Evolutionary conservation across 1,140 invertebrate genomes (phyloP), one percentile per base, ranked within the genome.

Genomic region (Drosophila nebulosa): DNA sequence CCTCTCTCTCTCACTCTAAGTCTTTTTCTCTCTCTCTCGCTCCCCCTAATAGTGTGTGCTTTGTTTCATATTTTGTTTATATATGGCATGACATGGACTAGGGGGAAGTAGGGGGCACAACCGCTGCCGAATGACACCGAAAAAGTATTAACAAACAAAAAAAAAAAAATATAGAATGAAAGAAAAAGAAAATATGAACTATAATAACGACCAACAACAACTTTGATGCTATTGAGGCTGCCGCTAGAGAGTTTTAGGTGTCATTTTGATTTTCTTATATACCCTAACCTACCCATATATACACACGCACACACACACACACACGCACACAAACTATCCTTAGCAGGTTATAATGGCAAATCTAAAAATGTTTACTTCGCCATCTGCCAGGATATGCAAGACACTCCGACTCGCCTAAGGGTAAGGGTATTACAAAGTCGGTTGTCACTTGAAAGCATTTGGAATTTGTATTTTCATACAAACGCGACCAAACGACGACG

Each of bases 41-140:
- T n/a, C 56, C 3, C 67, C 46, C 27, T 24, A 27, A 53, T 51
- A 32, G 59, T 57, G 59, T 65, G 63, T 56, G 63, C 71, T 76
- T 72, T 76, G 71, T 85, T 68, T 79, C 67, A 61, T 68, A 84
- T 83, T 83, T 83, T 83, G 79, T 84, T 83, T 83, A 83, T 83
- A 79, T 64, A 79, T 64, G 79, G 63, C 39, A 63, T 62, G 63
- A 42, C 69, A 36, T 24, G 24, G 24, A n/a, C n/a, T n/a, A n/a
- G n/a, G n/a, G 24, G 24, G 4, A 3, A 24, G 24, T 4, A 24
- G 24, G n/a, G n/a, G n/a, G 36, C 36, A 9, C 27, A 32, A 12
- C 39, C 16, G 14, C 39, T 46, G 70, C 68, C 32, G 70, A 55
- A 74, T 74, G 71, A 74, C 71, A 74, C 69, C 73, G 73, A 74